Evolutionary conservation across 1,140 invertebrate genomes (phyloP).

Genomic region (Yoshiicerus persimilis): DNA sequence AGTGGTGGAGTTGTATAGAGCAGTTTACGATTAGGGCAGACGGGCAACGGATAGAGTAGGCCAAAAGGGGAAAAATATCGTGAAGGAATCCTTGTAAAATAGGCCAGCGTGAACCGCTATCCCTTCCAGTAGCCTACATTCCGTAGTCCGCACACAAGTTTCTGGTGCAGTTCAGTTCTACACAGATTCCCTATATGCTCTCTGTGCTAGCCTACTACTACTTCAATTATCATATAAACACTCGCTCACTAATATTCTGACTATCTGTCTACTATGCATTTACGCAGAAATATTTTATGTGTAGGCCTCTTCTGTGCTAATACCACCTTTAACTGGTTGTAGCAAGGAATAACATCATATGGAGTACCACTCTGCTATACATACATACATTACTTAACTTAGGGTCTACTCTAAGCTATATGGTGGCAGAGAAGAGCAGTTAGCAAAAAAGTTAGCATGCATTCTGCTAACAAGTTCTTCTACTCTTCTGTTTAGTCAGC

Average conservation of each 20-base stretch:
- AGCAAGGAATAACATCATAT: too few species aligned
- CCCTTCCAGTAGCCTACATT: constrained; percentile 48
- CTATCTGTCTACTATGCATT: background rate
- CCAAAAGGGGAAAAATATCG: constrained; percentile 47
- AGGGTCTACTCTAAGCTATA: too few species aligned
- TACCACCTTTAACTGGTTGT: too few species aligned
- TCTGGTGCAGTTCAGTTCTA: background rate
- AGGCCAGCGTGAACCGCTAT: constrained; percentile 46
- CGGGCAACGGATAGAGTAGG: constrained; percentile 39
- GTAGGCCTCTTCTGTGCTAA: too few species aligned
- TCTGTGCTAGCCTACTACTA: background rate
- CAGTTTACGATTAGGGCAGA: constrained; percentile 7
- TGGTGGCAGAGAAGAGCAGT: too few species aligned
- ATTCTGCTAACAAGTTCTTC: too few species aligned
- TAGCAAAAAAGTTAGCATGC: too few species aligned
- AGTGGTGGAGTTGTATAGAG: background rate
- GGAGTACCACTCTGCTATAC: background rate
- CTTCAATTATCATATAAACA: background rate
- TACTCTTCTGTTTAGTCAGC: too few species aligned
- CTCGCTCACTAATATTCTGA: background rate
- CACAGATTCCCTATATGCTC: background rate
- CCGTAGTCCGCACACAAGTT: background rate
- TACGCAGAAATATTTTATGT: too few species aligned
- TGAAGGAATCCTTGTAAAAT: constrained; percentile 45
- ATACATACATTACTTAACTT: background rate